Evolutionary conservation across 2,888 invertebrate species (phyloP).

Genomic region (Callinectes sapidus): DNA sequence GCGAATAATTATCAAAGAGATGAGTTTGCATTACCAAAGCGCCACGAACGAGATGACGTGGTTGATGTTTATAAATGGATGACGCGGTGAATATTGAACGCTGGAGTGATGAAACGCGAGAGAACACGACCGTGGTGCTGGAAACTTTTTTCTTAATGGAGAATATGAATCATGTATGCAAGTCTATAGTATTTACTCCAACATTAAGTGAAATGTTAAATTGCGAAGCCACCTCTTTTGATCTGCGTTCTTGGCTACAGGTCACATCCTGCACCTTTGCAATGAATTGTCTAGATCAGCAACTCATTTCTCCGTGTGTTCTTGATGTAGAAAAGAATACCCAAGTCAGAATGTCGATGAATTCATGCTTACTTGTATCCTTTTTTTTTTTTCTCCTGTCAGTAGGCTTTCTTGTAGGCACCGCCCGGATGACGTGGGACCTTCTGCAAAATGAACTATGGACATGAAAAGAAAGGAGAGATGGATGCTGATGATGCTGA

Average conservation of each 20-base stretch:
- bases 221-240: not conserved
- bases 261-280: not conserved
- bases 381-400: not conserved
- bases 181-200: not conserved
- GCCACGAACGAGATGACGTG: not conserved
- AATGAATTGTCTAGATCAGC: not conserved
- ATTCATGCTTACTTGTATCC: not conserved
- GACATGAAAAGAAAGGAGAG: not conserved
- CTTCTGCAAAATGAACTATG: not conserved
- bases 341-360: not conserved
- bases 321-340: no score
- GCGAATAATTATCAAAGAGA: conserved; percentile 31
- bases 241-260: not conserved
- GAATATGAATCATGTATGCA: not conserved
- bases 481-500: not conserved
- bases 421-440: not conserved
- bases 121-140: not conserved
- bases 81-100: not conserved
- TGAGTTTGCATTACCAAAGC: conserved; percentile 4
- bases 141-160: not conserved
- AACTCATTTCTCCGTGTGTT: not conserved
- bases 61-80: not conserved
- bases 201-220: not conserved
- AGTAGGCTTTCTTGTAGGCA: not conserved
- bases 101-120: not conserved